A percentile compares a stretch with the other conserved stretches of the same genome.
phyloP scores from a whole-genome alignment of 1,140 invertebrate species.

The Mamestra configurata region DNA sequence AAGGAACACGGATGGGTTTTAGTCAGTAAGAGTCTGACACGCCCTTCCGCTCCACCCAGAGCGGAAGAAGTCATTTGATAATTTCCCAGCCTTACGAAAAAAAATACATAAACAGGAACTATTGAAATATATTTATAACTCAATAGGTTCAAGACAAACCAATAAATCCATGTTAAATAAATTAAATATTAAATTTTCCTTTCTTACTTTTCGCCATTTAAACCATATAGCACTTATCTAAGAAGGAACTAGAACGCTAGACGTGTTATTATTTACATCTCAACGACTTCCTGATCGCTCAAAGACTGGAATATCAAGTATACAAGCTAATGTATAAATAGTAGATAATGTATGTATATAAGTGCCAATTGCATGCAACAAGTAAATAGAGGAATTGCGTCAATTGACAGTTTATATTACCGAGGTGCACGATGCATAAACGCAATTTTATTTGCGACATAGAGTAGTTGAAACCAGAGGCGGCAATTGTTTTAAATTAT shows the following conservation, averaged over 20 bases:
- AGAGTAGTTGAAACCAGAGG: constrained; percentile 5
- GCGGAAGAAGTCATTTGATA: too few relatives aligned
- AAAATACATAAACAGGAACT: too few relatives aligned
- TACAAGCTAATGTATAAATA: too few relatives aligned
- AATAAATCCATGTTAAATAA: too few relatives aligned
- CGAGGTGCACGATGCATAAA: constrained; percentile 40
- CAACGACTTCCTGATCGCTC: constrained; percentile 13
- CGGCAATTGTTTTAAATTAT: neutral
- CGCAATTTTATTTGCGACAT: constrained; percentile 54
- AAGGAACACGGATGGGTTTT: too few relatives aligned
- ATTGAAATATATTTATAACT: too few relatives aligned
- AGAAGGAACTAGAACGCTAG: neutral
- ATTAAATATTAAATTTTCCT: too few relatives aligned
- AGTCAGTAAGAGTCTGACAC: too few relatives aligned
- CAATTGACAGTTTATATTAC: constrained; percentile 53
- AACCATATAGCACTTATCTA: neutral
- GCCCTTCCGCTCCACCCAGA: too few relatives aligned
- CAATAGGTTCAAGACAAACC: too few relatives aligned
- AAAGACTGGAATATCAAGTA: constrained; percentile 34
- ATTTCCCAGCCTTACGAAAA: too few relatives aligned
- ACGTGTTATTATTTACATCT: constrained; percentile 15
- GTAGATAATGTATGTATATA: neutral
- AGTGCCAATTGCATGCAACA: constrained; percentile 27
- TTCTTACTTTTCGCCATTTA: too few relatives aligned
- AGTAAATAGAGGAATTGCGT: constrained; percentile 38